Conservation (phyloP, 2,113 vertebrate species). For the Pelusios castaneus region DNA sequence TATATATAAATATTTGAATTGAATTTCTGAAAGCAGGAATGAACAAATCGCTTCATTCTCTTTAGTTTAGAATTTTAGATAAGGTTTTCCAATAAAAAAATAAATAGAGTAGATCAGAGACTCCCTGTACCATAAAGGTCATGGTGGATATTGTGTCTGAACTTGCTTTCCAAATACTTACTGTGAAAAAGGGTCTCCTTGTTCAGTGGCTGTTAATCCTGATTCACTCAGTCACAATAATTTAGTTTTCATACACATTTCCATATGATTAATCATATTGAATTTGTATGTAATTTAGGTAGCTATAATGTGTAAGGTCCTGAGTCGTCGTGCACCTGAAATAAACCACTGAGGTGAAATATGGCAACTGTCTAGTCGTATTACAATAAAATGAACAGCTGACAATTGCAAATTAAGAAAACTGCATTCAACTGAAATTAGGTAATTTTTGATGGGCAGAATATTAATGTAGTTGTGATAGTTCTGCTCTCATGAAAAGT, state of each 20-base stretch:
- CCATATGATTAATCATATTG: background rate
- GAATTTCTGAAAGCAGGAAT: background rate
- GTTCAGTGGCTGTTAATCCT: background rate
- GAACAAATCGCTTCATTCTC: background rate
- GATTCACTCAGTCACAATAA: background rate
- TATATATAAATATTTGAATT: background rate
- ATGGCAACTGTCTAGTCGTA: background rate
- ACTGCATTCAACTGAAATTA: background rate
- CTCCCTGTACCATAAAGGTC: background rate
- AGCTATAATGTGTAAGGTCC: background rate
- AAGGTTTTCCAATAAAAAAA: background rate
- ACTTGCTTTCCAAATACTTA: background rate
- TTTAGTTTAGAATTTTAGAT: background rate
- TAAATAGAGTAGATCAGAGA: background rate
- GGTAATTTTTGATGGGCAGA: background rate
- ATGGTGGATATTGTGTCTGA: rapidly evolving
- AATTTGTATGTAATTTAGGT: background rate
- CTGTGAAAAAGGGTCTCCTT: background rate
- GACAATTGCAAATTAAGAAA: background rate
- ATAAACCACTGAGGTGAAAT: background rate
- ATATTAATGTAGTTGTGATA: background rate
- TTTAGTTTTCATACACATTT: background rate
- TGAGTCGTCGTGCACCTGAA: background rate
- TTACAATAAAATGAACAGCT: background rate
- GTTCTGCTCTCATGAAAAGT: background rate